Base-by-base conservation (phyloP, 53 echinoderm and acorn worm genomes). In the Luidia sarsii region DNA sequence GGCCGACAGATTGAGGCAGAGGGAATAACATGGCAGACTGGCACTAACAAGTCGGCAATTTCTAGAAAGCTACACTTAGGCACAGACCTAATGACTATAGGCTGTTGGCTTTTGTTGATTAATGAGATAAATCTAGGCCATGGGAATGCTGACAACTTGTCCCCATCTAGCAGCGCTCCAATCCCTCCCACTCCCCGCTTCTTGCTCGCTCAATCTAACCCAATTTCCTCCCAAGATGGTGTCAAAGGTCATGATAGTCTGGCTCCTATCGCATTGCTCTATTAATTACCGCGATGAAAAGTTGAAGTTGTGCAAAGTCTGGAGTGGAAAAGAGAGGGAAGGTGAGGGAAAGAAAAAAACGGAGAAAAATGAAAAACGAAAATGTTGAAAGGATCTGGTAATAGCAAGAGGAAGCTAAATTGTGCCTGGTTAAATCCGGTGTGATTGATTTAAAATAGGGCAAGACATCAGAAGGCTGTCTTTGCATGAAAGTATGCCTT, bases 21-120 rank as follows among this genome's bases (percentile, higher is more conserved):
- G 55, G 56, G 72, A 72, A 33, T 72, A 72, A 72, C 72, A 21
- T 1, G 72, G 55, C 11, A 41, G 41, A 6, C 41, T 21, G 53
- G 54, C 56, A 72, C 56, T 72, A 72, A 56, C 72, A 37, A 22
- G 36, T 56, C 32, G 50, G 19, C 33, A 38, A 36, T 55, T 37
- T 27, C 38, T 25, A 51, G 23, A 71, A 72, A 55, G 72, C 56
- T 72, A 72, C 72, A 72, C 72, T 72, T 51, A 55, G 72, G 39
- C 54, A 56, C 57, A 72, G 72, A 55, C 72, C 72, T 72, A 72
- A 72, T 72, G 72, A 72, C 72, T 72, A 28, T 72, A 57, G 72
- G 72, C 72, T 72, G 72, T 72, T 72, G 72, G 72, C 72, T 72
- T 72, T 72, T 72, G 72, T 72, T 72, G 72, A 72, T 72, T 72